phyloP scores from a whole-genome alignment of 2,113 vertebrate genomes.

The Embiotoca jacksoni region DNA sequence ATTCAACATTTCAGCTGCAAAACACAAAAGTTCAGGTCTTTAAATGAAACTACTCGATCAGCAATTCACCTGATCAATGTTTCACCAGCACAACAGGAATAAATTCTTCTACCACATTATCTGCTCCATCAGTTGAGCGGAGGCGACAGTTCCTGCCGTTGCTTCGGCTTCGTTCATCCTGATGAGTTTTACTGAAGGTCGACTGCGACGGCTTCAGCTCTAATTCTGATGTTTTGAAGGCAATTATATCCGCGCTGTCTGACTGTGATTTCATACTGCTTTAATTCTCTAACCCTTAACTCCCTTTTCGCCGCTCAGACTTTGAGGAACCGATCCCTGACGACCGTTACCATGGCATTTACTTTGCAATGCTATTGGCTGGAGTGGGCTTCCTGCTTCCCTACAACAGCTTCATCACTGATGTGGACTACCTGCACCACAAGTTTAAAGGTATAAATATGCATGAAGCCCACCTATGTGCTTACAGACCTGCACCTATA shows the following conservation, averaged over 20 bases:
- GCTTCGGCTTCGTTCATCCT: slow-evolving; percentile 24
- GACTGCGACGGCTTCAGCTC: slow-evolving; percentile 1
- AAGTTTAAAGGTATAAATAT: slow-evolving; percentile 91
- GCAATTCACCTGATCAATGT: slow-evolving; percentile 16
- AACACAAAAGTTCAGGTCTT: slow-evolving; percentile 4
- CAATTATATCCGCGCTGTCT: neutral
- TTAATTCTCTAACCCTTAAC: slow-evolving; percentile 39
- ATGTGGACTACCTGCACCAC: slow-evolving; percentile 97
- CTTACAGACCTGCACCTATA: neutral
- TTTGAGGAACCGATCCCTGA: slow-evolving; percentile 90
- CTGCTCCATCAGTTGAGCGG: slow-evolving; percentile 2
- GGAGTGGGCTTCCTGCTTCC: slow-evolving; percentile 98
- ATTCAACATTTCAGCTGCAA: slow-evolving; percentile 25
- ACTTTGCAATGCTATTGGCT: slow-evolving; percentile 97
- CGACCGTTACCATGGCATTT: slow-evolving; percentile 96
- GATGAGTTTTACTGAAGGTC: slow-evolving; percentile 18
- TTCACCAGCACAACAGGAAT: neutral
- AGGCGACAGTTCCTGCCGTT: neutral
- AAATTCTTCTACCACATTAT: neutral
- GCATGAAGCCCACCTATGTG: neutral
- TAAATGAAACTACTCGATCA: slow-evolving; percentile 13
- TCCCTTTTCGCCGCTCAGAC: slow-evolving; percentile 64
- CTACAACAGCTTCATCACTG: slow-evolving; percentile 98
- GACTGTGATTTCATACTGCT: slow-evolving; percentile 10
- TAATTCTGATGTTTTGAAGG: slow-evolving; percentile 30